Base-by-base conservation (phyloP, 1,140 invertebrate genomes). In the Drosophila nebulosa region DNA sequence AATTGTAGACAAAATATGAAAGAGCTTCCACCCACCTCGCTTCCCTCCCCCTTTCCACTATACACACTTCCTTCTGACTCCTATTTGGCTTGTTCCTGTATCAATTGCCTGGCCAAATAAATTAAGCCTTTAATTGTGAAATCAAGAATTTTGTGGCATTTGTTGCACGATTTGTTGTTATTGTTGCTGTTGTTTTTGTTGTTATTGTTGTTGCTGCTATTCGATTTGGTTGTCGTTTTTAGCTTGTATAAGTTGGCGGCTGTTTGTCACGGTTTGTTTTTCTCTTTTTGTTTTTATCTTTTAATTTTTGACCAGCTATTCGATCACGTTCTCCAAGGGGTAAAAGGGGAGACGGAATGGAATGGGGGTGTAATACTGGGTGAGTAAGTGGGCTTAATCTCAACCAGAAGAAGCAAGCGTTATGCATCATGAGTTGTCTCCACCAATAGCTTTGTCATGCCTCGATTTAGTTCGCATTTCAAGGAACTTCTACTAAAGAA, bases 101-200 rank as follows among this genome's bases (percentile, higher is more conserved):
- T 84, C 79, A 64, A 58, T 78, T 61, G 71, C 71, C 67, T 57
- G 62, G 75, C 56, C 79, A 83, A 78, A 79, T 75, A 79, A 79
- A 83, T 84, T 77, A 79, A 84, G 80, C 60, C 73, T 86, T 79
- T 84, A 86, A 84, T 84, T 84, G 80, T 77, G 80, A 86, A 84
- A 84, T 77, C 81, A 67, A 84, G 80, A 84, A 84, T 66, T 69
- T 62, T 68, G 55, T 70, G 68, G 39, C 39, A 46, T 46, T 46
- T 46, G 39, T 53, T 51, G 76, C 80, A 84, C 76, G 80, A 84
- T 72, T 77, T 42, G 63, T 42, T 60, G 51, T 66, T 66, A 63
- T 60, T 46, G 39, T 46, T 46, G 16, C 1, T 46, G 16, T 7
- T 46, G 39, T 46, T 46, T 7, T 46, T 46, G 63, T 42, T 60